A percentile compares a stretch with the other conserved stretches of the same genome.
Conservation (phyloP, 1,140 invertebrate species). For the Apis florea region DNA sequence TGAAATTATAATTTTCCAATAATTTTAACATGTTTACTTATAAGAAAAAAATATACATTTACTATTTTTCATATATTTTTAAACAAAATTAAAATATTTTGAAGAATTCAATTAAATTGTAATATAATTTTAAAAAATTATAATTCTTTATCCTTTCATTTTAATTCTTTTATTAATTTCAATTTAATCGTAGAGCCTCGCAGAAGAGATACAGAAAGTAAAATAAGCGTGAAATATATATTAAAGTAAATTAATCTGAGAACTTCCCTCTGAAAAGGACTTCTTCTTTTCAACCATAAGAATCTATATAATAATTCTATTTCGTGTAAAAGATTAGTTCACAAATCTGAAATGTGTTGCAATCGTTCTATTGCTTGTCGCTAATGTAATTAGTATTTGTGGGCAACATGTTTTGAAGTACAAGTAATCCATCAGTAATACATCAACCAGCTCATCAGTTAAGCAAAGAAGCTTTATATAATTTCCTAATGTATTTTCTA, state of each 20-base stretch:
- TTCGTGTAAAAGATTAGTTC: background rate
- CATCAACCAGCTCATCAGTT: background rate
- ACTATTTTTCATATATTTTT: no score
- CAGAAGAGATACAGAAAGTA: background rate
- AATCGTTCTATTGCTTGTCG: background rate
- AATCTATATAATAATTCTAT: background rate
- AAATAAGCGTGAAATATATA: background rate
- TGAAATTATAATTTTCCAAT: no score
- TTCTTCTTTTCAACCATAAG: background rate
- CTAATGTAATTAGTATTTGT: background rate
- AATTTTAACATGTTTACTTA: no score
- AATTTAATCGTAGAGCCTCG: background rate
- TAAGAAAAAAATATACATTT: no score
- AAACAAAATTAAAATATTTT: no score
- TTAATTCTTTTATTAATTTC: background rate
- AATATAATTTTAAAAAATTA: no score
- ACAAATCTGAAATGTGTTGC: no score
- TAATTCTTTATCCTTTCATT: background rate
- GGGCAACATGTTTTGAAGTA: background rate
- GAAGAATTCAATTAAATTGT: no score
- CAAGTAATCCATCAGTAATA: conserved; percentile 9
- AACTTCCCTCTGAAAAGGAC: background rate
- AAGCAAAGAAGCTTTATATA: background rate
- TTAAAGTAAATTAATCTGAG: background rate
- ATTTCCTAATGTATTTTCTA: background rate